phyloP scores from a whole-genome alignment of 2,113 vertebrate species.

The Ramphastos sulfuratus region DNA sequence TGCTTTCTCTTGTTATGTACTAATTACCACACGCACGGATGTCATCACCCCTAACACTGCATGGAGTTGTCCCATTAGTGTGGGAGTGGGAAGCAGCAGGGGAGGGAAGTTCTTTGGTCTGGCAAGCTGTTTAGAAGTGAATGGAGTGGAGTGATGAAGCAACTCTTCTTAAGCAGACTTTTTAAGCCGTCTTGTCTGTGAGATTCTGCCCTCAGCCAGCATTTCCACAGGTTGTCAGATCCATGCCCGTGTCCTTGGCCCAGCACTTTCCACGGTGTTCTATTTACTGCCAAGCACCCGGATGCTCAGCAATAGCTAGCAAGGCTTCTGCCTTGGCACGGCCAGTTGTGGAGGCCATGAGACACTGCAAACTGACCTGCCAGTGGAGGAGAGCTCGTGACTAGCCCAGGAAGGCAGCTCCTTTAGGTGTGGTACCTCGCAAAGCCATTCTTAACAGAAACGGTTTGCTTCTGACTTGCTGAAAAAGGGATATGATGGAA shows the following conservation, averaged over 20 bases:
- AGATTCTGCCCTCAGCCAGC: not conserved
- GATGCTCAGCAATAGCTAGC: not conserved
- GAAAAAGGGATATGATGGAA: not conserved
- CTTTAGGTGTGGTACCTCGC: not conserved
- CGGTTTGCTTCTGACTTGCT: not conserved
- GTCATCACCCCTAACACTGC: conserved; percentile 64
- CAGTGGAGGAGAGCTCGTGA: not conserved
- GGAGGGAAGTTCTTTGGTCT: conserved; percentile 9
- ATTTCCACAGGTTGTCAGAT: not conserved
- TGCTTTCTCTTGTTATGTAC: conserved; percentile 57
- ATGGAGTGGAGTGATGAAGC: conserved; percentile 16
- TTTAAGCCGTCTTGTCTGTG: not conserved
- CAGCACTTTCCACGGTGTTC: not conserved
- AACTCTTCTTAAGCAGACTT: not conserved
- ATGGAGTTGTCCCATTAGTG: conserved; percentile 60
- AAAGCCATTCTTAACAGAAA: not conserved
- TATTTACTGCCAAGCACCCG: not conserved
- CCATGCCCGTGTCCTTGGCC: not conserved
- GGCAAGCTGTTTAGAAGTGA: conserved; percentile 45
- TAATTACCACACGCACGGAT: conserved; percentile 54
- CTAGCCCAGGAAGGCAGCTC: not conserved
- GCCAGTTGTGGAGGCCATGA: accelerated
- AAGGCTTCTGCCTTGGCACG: accelerated
- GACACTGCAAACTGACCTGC: not conserved
- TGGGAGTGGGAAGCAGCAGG: conserved; percentile 58